phyloP scores from a whole-genome alignment of 2,888 invertebrate genomes.

The Colletes collaris region DNA sequence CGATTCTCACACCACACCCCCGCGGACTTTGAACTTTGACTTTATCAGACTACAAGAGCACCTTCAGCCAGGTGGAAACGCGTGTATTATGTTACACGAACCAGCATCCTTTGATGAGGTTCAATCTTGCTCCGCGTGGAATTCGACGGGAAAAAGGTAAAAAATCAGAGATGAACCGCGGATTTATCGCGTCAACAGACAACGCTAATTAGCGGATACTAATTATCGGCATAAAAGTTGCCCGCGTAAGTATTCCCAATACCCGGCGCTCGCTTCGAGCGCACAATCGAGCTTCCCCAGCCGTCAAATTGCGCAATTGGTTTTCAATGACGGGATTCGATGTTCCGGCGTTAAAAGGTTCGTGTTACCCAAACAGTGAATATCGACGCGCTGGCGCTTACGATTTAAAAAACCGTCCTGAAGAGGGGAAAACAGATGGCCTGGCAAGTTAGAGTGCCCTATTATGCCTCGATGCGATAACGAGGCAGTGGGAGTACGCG shows the following conservation, averaged over 20 bases:
- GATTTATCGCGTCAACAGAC: slow-evolving; percentile 39
- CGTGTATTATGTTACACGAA: slow-evolving; percentile 61
- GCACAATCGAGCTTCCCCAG: slow-evolving; percentile 39
- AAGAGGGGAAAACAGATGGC: slow-evolving; percentile 57
- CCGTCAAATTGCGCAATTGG: slow-evolving; percentile 54
- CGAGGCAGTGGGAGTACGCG: slow-evolving; percentile 57
- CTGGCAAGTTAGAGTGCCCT: slow-evolving; percentile 63
- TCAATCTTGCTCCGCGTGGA: slow-evolving; percentile 48
- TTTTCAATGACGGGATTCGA: slow-evolving; percentile 51
- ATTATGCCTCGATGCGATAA: slow-evolving; percentile 66
- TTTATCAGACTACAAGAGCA: slow-evolving; percentile 68
- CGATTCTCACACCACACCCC: slow-evolving; percentile 69
- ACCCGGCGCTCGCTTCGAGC: slow-evolving; percentile 17
- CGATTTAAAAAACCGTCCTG: slow-evolving; percentile 50
- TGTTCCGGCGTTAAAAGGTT: slow-evolving; percentile 43
- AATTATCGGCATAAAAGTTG: slow-evolving; percentile 52
- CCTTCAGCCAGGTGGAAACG: slow-evolving; percentile 66
- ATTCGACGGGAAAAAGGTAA: slow-evolving; percentile 35
- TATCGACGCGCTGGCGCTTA: slow-evolving; percentile 44
- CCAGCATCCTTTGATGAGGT: slow-evolving; percentile 63
- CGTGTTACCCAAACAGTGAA: slow-evolving; percentile 56
- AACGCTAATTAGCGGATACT: slow-evolving; percentile 55
- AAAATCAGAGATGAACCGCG: slow-evolving; percentile 12
- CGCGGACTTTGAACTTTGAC: slow-evolving; percentile 78
- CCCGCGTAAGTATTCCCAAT: slow-evolving; percentile 46